These are phyloP conservation scores for Macropodus opercularis DNA, from an alignment of 2,797 vertebrate genomes.

Conservation along the genomic window DNA sequence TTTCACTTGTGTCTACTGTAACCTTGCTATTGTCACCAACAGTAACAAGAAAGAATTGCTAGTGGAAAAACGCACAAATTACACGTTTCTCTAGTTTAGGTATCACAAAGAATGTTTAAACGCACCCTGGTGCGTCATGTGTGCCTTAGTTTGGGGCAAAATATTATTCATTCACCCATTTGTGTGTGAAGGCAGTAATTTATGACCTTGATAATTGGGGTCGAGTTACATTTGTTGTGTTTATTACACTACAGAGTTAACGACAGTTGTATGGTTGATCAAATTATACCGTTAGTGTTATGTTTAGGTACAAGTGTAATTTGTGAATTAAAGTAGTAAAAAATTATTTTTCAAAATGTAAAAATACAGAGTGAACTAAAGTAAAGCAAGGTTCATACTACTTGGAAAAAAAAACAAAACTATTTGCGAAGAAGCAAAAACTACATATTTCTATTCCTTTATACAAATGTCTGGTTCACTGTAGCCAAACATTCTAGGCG, in stretches of 20 bases:
- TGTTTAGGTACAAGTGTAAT: too few relatives aligned
- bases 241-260: too few relatives aligned
- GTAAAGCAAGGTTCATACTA: too few relatives aligned
- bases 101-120: neutral
- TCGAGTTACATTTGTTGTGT: too few relatives aligned
- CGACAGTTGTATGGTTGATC: too few relatives aligned
- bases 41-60: constrained; percentile 6
- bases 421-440: neutral
- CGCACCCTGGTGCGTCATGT: neutral
- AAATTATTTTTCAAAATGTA: neutral
- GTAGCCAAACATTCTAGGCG: neutral
- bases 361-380: too few relatives aligned
- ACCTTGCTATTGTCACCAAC: constrained; percentile 60
- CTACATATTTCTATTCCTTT: too few relatives aligned
- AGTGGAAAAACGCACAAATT: neutral
- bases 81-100: neutral
- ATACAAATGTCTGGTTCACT: neutral
- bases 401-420: neutral
- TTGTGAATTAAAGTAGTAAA: too few relatives aligned
- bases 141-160: neutral
- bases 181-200: neutral
- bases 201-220: neutral
- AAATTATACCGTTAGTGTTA: too few relatives aligned
- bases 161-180: neutral
- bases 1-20: constrained; percentile 52